phyloP scores from a whole-genome alignment of 2,888 invertebrate species.

The Ichneumon xanthorius region DNA sequence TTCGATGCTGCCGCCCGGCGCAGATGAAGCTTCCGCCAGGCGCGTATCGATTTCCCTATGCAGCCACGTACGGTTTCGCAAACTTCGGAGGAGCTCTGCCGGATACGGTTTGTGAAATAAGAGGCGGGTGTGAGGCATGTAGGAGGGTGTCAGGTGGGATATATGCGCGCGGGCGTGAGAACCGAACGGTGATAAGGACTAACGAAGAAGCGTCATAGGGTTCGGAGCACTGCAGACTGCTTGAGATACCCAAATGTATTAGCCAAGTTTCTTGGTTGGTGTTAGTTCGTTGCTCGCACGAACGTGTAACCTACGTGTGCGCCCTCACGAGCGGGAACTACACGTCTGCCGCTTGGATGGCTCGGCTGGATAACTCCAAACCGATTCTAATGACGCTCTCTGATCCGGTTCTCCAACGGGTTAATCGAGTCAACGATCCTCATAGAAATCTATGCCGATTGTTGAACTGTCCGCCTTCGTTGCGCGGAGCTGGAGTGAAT shows the following conservation, averaged over 20 bases:
- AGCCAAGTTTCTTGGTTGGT: slow-evolving; percentile 11
- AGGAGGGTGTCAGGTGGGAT: neutral
- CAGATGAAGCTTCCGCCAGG: slow-evolving; percentile 25
- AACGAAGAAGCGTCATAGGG: neutral
- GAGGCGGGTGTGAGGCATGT: neutral
- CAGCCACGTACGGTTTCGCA: slow-evolving; percentile 16
- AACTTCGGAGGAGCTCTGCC: slow-evolving; percentile 42
- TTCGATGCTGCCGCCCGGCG: slow-evolving; percentile 45
- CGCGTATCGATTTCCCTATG: neutral
- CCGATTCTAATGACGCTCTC: slow-evolving; percentile 54
- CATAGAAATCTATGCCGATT: slow-evolving; percentile 52
- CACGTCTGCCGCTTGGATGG: neutral
- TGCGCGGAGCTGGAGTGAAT: neutral
- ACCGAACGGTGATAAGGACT: slow-evolving; percentile 11
- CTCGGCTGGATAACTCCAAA: slow-evolving; percentile 16
- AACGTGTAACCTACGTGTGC: neutral
- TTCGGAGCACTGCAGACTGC: neutral
- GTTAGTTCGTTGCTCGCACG: neutral
- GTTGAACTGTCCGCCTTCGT: slow-evolving; percentile 37
- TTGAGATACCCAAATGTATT: neutral
- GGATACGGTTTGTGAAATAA: slow-evolving; percentile 27
- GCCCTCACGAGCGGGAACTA: neutral
- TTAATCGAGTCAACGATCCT: slow-evolving; percentile 66
- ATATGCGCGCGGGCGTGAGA: neutral
- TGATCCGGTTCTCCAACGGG: slow-evolving; percentile 55